Conservation (phyloP, 2,113 vertebrate genomes). For the Cacatua alba region DNA sequence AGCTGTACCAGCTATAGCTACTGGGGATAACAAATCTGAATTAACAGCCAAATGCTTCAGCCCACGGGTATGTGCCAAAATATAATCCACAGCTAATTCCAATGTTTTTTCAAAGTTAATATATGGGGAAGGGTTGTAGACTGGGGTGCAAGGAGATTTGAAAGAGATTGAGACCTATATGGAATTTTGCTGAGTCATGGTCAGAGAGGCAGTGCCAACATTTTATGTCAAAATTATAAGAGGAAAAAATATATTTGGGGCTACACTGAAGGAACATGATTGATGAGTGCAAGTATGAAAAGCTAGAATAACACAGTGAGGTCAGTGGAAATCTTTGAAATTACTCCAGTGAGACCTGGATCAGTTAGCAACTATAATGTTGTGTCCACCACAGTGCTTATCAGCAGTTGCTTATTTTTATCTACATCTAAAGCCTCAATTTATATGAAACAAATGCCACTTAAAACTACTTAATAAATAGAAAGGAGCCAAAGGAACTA, state of each 20-base stretch:
- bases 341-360: background rate
- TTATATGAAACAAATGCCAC: background rate
- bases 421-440: background rate
- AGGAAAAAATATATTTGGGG: background rate
- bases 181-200: background rate
- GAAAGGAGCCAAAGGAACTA: background rate
- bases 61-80: background rate
- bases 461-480: background rate
- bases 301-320: background rate
- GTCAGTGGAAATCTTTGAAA: background rate
- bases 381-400: background rate
- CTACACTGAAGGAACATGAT: background rate
- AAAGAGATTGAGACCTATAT: background rate
- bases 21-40: background rate
- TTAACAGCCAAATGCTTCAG: background rate
- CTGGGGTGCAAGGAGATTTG: background rate
- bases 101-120: background rate
- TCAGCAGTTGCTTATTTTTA: background rate
- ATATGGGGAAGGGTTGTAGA: background rate
- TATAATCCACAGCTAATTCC: background rate
- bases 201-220: background rate
- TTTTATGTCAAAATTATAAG: background rate
- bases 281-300: background rate
- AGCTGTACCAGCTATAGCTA: background rate
- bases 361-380: background rate